Conservation (phyloP, 2,797 vertebrate genomes). For the Acomys russatus region DNA sequence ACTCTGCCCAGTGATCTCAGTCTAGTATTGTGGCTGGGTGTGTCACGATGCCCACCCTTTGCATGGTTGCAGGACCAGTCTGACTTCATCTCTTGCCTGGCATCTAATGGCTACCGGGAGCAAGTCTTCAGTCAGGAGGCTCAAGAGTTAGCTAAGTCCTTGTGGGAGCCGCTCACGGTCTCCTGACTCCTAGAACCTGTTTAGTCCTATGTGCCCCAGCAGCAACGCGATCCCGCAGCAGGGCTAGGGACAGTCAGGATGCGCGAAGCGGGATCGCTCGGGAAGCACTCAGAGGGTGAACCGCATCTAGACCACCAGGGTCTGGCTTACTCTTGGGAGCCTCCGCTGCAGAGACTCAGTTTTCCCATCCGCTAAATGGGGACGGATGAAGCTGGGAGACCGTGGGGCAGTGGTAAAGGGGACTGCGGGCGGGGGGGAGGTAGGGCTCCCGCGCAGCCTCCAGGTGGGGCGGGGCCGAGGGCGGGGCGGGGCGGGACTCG, state of each 20-base stretch:
- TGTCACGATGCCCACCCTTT: background rate
- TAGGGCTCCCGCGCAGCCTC: background rate
- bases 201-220: background rate
- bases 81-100: background rate
- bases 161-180: background rate
- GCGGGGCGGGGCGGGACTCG: conserved; percentile 62
- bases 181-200: background rate
- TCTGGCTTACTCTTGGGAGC: background rate
- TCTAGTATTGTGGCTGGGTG: background rate
- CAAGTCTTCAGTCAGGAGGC: background rate
- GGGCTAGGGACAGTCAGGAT: background rate
- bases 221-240: background rate
- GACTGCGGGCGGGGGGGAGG: background rate
- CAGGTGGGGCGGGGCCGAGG: conserved; percentile 55
- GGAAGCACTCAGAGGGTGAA: background rate
- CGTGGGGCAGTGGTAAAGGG: background rate
- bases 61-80: background rate
- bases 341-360: conserved; percentile 61
- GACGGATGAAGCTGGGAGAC: background rate
- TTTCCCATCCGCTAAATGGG: conserved; percentile 67
- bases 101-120: background rate
- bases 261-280: background rate
- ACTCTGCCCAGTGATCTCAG: background rate
- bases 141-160: background rate
- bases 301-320: background rate